Evolutionary conservation across 2,113 vertebrate species (phyloP), one percentile per base, ranked within the genome.

Genomic region (Myodes glareolus): DNA sequence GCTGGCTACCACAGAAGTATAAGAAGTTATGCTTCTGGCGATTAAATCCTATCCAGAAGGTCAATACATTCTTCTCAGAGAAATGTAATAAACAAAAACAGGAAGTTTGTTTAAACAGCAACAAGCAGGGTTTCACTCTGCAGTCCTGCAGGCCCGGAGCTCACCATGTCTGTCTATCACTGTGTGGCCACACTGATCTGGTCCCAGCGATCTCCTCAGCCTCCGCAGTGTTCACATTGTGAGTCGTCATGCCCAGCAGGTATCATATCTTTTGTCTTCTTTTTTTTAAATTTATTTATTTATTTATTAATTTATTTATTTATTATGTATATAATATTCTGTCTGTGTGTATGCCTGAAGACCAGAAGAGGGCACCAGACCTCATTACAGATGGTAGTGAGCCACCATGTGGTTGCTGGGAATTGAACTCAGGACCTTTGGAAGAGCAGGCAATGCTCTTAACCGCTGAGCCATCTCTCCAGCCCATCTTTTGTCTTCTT

Each of bases 401-500:
- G n/a, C n/a, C n/a, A n/a, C n/a, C n/a, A n/a, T n/a, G n/a, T n/a
- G n/a, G n/a, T n/a, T n/a, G n/a, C n/a, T n/a, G n/a, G n/a, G n/a
- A n/a, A n/a, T n/a, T n/a, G n/a, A n/a, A n/a, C n/a, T n/a, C n/a
- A n/a, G n/a, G n/a, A n/a, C n/a, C n/a, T n/a, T n/a, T n/a, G n/a
- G n/a, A n/a, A n/a, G n/a, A n/a, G n/a, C n/a, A n/a, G n/a, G n/a
- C n/a, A n/a, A n/a, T n/a, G n/a, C n/a, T n/a, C n/a, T n/a, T n/a
- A n/a, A n/a, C n/a, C n/a, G n/a, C n/a, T n/a, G n/a, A n/a, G n/a
- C n/a, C n/a, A n/a, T n/a, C n/a, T n/a, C n/a, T n/a, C n/a, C n/a
- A n/a, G n/a, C n/a, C n/a, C n/a, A n/a, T 75, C 50, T 96, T 89
- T 82, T 92, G 89, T 76, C 72, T 88, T 68, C 77, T 13, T 94